A percentile compares a stretch with the other conserved stretches of the same genome.
phyloP scores from a whole-genome alignment of 2,888 invertebrate species.

The Andrena marginata region DNA sequence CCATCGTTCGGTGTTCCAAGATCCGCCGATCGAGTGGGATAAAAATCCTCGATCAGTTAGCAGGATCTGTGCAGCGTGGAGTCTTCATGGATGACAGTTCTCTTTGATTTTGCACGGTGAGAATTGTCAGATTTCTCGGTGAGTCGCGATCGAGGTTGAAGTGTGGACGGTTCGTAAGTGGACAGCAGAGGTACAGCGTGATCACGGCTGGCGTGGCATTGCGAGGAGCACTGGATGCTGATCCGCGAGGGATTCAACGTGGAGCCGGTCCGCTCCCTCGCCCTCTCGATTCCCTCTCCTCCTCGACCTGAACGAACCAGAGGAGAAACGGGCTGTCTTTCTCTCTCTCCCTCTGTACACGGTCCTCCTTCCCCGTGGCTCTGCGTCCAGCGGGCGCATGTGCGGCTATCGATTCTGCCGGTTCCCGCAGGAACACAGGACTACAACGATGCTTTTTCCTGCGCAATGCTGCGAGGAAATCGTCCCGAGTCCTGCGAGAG shows the following conservation, averaged over 20 bases:
- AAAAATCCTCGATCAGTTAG: neutral
- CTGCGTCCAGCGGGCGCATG: conserved; percentile 77
- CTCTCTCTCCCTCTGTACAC: conserved; percentile 27
- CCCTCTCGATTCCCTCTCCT: conserved; percentile 69
- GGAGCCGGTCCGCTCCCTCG: conserved; percentile 76
- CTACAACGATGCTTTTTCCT: conserved; percentile 62
- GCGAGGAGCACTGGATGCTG: conserved; percentile 81
- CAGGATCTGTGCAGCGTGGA: neutral
- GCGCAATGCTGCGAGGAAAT: conserved; percentile 62
- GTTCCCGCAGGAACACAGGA: conserved; percentile 75
- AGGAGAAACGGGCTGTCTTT: conserved; percentile 38
- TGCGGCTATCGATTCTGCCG: conserved; percentile 83
- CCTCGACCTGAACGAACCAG: conserved; percentile 53
- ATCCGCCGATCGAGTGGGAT: neutral
- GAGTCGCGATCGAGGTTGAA: conserved; percentile 28
- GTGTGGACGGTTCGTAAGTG: conserved; percentile 52
- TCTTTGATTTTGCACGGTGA: neutral
- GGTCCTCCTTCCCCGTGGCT: conserved; percentile 51
- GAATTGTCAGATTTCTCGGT: neutral
- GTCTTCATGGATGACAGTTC: neutral
- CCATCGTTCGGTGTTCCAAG: neutral
- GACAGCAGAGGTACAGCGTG: conserved; percentile 67
- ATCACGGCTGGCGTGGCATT: conserved; percentile 75
- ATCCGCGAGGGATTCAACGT: conserved; percentile 83
- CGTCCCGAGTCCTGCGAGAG: conserved; percentile 62